Percentiles rank a stretch among this genome's conserved stretches.
These are phyloP conservation scores for Riparia riparia DNA, from an alignment of 2,113 vertebrate species.

Conservation along the genomic window DNA sequence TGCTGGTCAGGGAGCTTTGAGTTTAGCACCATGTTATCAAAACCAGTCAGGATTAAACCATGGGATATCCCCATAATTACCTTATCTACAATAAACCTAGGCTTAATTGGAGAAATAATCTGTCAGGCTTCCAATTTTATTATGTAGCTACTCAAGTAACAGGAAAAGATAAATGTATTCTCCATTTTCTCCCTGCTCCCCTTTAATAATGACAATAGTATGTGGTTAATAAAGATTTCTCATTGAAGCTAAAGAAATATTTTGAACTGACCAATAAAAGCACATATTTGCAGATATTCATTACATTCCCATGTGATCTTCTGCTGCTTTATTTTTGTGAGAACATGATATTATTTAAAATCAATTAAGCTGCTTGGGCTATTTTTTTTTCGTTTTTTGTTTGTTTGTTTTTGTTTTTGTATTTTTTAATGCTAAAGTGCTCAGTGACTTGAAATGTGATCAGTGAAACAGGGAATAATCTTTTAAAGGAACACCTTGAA, in stretches of 20 bases:
- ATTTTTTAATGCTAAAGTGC: neutral
- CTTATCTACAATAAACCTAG: neutral
- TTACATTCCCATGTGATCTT: neutral
- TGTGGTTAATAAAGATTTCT: neutral
- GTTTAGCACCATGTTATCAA: conserved; percentile 22
- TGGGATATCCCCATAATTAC: neutral
- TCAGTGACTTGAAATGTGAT: neutral
- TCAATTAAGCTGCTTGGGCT: neutral
- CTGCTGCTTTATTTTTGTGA: neutral
- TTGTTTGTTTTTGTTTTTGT: no score
- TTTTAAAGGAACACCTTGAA: neutral
- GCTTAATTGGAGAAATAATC: conserved; percentile 2
- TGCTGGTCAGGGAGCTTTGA: neutral
- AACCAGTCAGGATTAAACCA: neutral
- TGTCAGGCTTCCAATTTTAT: neutral
- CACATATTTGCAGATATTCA: neutral
- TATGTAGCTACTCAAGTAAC: neutral
- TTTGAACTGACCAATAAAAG: neutral
- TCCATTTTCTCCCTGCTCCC: neutral
- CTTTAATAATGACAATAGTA: neutral
- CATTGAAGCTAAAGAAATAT: neutral
- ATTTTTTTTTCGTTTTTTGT: no score
- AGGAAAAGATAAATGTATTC: neutral
- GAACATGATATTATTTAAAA: neutral
- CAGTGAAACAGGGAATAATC: neutral